Percentiles rank a stretch among this genome's conserved stretches.
Conservation (phyloP, 2,113 vertebrate genomes). For the Progne subis region DNA sequence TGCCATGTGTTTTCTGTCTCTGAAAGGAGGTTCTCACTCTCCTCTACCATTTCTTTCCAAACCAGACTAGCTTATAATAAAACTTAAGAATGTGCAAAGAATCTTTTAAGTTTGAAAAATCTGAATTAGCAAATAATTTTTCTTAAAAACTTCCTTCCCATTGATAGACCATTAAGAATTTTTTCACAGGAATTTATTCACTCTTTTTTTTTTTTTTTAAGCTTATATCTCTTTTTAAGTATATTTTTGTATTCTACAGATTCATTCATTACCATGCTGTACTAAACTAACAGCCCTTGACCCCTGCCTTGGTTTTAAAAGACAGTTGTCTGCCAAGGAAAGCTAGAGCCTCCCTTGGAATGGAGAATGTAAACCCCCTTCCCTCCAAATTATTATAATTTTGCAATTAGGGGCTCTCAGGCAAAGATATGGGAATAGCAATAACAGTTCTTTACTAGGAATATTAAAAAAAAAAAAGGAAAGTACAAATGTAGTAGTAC, state of each 20-base stretch:
- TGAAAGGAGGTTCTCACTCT: neutral
- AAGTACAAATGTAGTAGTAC: too few species aligned
- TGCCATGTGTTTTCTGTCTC: neutral
- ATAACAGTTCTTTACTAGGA: too few species aligned
- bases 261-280: neutral
- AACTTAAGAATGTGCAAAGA: neutral
- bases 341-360: too few species aligned
- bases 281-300: neutral
- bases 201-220: neutral
- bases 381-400: too few species aligned
- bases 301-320: too few species aligned
- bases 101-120: neutral
- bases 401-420: too few species aligned
- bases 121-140: neutral
- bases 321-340: too few species aligned
- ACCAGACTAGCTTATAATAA: neutral
- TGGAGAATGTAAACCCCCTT: too few species aligned
- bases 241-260: neutral
- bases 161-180: neutral
- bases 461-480: too few species aligned
- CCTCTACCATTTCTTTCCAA: neutral
- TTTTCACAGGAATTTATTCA: neutral
- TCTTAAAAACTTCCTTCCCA: neutral
- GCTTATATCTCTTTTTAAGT: neutral
- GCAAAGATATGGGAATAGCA: too few species aligned